phyloP scores from a whole-genome alignment of 2,888 invertebrate genomes.

The Coelinius sp. region DNA sequence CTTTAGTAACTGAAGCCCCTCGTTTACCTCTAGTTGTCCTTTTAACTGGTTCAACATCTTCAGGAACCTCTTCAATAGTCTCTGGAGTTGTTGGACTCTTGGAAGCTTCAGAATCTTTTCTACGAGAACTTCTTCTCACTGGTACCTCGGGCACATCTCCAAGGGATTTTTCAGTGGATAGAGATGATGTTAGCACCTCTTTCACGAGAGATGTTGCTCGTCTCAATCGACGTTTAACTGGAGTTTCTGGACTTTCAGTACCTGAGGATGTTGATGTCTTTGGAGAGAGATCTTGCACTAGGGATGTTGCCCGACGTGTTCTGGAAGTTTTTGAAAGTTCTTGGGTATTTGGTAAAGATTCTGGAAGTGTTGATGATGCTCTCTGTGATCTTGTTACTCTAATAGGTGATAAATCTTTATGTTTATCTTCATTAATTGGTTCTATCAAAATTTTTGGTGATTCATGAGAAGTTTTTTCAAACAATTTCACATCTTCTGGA shows the following conservation, averaged over 20 bases:
- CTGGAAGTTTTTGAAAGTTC: conserved; percentile 30
- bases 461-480: background rate
- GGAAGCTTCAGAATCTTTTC: conserved; percentile 49
- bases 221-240: conserved; percentile 19
- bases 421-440: background rate
- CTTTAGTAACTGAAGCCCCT: conserved; percentile 32
- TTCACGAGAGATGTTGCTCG: conserved; percentile 49
- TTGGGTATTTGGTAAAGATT: conserved; percentile 21
- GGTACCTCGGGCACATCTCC: conserved; percentile 37
- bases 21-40: conserved; percentile 37
- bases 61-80: conserved; percentile 33
- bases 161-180: conserved; percentile 2
- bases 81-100: conserved; percentile 37
- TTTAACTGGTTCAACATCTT: conserved; percentile 30
- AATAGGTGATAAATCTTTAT: conserved; percentile 38
- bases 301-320: conserved; percentile 50
- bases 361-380: conserved; percentile 50
- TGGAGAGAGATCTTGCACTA: conserved; percentile 47
- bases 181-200: conserved; percentile 42
- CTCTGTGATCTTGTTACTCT: conserved; percentile 53
- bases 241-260: conserved; percentile 14
- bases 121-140: conserved; percentile 53
- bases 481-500: background rate
- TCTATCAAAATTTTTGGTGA: background rate
- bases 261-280: background rate